These are phyloP conservation scores for Macropus fuliginosus DNA, from an alignment of 2,797 vertebrate species.

Conservation along the genomic window DNA sequence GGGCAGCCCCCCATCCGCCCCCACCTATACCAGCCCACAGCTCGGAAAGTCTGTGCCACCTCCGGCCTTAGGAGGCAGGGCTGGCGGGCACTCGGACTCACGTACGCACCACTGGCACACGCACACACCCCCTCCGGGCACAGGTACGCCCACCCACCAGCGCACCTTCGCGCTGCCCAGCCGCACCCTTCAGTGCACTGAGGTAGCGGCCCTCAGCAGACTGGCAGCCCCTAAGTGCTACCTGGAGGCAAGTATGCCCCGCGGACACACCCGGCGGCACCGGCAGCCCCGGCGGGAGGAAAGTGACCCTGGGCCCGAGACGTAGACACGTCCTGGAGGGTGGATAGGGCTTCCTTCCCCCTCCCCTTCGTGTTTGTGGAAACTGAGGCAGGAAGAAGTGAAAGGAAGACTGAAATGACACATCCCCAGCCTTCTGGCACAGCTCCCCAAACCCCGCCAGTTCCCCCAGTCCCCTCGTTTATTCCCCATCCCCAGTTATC, in stretches of 20 bases:
- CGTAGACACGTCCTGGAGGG: neutral
- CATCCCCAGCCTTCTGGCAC: conserved; percentile 15
- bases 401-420: neutral
- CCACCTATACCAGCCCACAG: neutral
- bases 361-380: neutral
- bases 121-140: neutral
- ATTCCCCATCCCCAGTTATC: neutral
- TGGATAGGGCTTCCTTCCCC: neutral
- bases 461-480: conserved; percentile 61
- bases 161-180: neutral
- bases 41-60: neutral
- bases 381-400: conserved; percentile 28
- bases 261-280: neutral
- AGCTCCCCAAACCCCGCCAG: conserved; percentile 11
- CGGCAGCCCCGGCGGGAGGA: neutral
- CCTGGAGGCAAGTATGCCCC: neutral
- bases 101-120: conserved; percentile 11
- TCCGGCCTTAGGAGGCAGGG: neutral
- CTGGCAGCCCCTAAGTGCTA: neutral
- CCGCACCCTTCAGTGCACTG: neutral
- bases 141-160: neutral
- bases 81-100: neutral
- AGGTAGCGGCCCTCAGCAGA: too few relatives aligned
- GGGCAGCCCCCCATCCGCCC: neutral
- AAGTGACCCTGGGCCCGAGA: neutral